These are phyloP conservation scores for Paraescarpia echinospica DNA, from an alignment of 1,140 invertebrate genomes.

Conservation along the genomic window DNA sequence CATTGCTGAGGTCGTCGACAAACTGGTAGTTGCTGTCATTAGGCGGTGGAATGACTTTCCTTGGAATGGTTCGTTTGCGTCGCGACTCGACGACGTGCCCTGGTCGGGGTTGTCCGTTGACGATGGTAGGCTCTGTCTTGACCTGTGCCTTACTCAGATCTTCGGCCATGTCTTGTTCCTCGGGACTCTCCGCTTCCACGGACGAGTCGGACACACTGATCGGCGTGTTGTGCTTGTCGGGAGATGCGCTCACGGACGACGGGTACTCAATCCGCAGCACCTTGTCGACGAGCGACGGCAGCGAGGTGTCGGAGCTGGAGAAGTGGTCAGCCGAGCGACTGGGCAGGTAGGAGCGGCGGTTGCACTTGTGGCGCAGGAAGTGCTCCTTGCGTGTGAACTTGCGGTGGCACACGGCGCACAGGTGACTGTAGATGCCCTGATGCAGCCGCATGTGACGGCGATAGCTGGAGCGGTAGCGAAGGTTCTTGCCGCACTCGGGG, in stretches of 20 bases:
- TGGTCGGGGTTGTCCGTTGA: not conserved
- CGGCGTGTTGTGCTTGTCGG: not conserved
- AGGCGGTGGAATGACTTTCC: constrained; percentile 16
- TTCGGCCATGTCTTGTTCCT: not conserved
- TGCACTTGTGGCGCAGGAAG: constrained; percentile 30
- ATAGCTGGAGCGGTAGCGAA: constrained; percentile 28
- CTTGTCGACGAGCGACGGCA: not conserved
- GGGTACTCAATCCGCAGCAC: constrained; percentile 6
- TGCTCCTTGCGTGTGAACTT: constrained; percentile 35
- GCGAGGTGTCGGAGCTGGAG: not conserved
- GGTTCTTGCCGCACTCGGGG: constrained; percentile 21
- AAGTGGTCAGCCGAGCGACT: constrained; percentile 17
- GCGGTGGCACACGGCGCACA: constrained; percentile 28
- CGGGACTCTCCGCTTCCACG: not conserved
- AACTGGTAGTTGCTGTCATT: not conserved
- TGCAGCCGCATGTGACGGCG: constrained; percentile 30
- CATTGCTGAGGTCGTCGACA: not conserved
- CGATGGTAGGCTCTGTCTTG: not conserved
- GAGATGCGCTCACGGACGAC: not conserved
- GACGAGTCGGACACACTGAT: not conserved
- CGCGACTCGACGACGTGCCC: constrained; percentile 14
- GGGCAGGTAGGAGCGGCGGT: constrained; percentile 24
- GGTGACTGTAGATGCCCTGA: constrained; percentile 29
- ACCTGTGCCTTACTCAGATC: not conserved
- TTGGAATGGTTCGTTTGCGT: constrained; percentile 22